Conservation (phyloP, 2,113 vertebrate species). For the Ammodytes dubius region DNA sequence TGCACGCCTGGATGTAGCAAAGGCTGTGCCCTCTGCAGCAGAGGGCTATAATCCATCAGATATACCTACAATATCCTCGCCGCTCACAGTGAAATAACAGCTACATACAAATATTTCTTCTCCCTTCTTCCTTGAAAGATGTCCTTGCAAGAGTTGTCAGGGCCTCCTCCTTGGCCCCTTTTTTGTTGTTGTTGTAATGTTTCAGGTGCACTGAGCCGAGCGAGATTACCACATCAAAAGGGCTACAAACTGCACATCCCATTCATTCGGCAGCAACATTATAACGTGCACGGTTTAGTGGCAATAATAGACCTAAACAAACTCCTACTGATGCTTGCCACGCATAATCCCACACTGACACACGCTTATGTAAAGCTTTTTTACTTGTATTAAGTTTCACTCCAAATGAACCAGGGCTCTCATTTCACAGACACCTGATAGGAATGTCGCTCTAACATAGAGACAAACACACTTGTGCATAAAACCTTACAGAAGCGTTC, state of each 20-base stretch:
- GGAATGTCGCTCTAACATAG: constrained; percentile 49
- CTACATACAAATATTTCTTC: constrained; percentile 61
- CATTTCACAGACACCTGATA: constrained; percentile 53
- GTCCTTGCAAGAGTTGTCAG: constrained; percentile 47
- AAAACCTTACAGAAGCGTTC: constrained; percentile 33
- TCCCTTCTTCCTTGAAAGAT: constrained; percentile 39
- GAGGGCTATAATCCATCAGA: constrained; percentile 65
- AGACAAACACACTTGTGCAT: constrained; percentile 20
- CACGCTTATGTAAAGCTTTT: constrained; percentile 65
- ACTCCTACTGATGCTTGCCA: constrained; percentile 43
- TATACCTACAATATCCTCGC: constrained; percentile 55
- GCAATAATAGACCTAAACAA: constrained; percentile 52
- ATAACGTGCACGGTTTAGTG: constrained; percentile 37
- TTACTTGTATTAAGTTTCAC: constrained; percentile 72
- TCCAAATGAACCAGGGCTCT: constrained; percentile 66
- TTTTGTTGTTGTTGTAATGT: constrained; percentile 42
- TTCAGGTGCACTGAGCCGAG: constrained; percentile 51
- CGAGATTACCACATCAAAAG: constrained; percentile 71
- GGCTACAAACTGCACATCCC: constrained; percentile 36
- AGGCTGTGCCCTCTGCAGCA: constrained; percentile 56
- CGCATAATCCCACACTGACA: constrained; percentile 49
- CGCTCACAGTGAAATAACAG: constrained; percentile 55
- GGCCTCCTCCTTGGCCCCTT: constrained; percentile 38
- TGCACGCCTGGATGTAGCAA: constrained; percentile 42
- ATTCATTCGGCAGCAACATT: constrained; percentile 56